A percentile compares a stretch with the other conserved stretches of the same genome.
Conservation (phyloP, 2,797 vertebrate genomes). For the Karalla daura region DNA sequence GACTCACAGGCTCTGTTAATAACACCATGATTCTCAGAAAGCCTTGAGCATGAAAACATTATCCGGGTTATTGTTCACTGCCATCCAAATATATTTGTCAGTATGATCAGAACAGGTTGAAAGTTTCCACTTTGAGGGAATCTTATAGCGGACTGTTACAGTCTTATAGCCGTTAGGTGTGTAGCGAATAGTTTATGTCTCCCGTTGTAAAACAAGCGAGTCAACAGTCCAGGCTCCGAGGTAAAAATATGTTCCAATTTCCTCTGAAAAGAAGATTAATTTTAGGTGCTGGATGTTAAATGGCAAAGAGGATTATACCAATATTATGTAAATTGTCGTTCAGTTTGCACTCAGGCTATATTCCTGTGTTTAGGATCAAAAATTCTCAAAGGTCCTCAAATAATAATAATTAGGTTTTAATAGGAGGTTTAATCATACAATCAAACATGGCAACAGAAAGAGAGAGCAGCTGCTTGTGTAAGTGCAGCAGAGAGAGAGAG, state of each 20-base stretch:
- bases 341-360: not conserved
- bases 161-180: not conserved
- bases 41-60: constrained; percentile 43
- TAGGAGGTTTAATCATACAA: constrained; percentile 1
- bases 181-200: not conserved
- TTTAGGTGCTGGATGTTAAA: not conserved
- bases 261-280: not conserved
- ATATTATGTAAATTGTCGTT: not conserved
- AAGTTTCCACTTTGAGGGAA: constrained; percentile 7
- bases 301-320: not conserved
- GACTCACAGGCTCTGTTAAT: constrained; percentile 56
- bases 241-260: constrained; percentile 8
- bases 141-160: not conserved
- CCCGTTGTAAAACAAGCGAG: no score
- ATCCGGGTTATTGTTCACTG: constrained; percentile 37
- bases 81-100: constrained; percentile 32
- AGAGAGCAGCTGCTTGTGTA: not conserved
- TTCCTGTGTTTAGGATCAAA: not conserved
- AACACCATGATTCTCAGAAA: constrained; percentile 53
- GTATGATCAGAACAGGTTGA: constrained; percentile 14
- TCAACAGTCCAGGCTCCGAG: no score
- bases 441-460: constrained; percentile 7
- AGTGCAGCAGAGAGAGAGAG: constrained; percentile 29
- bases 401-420: not conserved
- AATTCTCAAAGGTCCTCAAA: no score